Evolutionary conservation across 2,113 vertebrate genomes (phyloP).

Genomic region (Pituophis catenifer): DNA sequence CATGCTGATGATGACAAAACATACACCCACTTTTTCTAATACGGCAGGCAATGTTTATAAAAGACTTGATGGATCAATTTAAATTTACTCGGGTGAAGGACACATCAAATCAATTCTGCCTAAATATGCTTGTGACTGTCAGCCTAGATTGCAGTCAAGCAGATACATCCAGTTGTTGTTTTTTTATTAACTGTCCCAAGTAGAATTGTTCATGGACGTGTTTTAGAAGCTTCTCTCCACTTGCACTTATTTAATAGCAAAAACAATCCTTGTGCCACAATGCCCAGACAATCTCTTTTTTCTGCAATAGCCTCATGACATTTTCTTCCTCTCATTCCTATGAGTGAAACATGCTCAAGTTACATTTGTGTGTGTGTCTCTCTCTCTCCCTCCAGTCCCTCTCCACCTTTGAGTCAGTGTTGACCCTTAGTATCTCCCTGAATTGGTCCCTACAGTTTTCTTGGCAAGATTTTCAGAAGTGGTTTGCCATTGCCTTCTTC

Average conservation of each 20-base stretch:
- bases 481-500: not conserved
- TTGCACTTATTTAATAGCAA: not conserved
- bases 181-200: not conserved
- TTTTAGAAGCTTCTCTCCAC: not conserved
- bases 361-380: too few species aligned
- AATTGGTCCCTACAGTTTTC: not conserved
- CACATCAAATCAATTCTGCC: fast-evolving
- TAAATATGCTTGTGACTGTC: not conserved
- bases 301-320: not conserved
- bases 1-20: not conserved
- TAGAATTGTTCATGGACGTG: not conserved
- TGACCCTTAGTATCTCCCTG: not conserved
- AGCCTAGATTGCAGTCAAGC: not conserved
- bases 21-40: not conserved
- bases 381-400: too few species aligned
- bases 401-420: not conserved
- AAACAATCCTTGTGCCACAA: not conserved
- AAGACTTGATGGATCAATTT: not conserved
- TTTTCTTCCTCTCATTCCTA: not conserved
- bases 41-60: not conserved
- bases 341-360: not conserved
- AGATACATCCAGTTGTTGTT: not conserved
- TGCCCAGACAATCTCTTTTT: not conserved
- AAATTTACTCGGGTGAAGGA: not conserved
- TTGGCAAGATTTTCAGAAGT: not conserved